Base-by-base conservation (phyloP, 1,140 invertebrate species). In the Eumaeus atala region DNA sequence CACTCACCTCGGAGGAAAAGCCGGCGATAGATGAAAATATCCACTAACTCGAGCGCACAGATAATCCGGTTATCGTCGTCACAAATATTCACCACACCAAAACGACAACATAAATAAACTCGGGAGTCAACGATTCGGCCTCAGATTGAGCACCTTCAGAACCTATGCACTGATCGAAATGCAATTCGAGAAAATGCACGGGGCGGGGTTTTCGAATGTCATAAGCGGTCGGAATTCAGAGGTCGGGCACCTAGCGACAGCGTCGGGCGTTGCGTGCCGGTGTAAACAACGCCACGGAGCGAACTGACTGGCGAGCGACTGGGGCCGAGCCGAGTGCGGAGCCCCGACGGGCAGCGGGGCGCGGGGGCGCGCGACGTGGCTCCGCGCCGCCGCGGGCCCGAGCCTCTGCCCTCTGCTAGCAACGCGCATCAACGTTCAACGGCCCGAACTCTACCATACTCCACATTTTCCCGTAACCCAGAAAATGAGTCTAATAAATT, bases 71-170 rank as follows among this genome's bases (percentile, higher is more conserved):
- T 79, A 84, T 84, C 75, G 81, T 81, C 75, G 75, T 71, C 83
- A 86, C 83, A 84, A 81, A 83, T 84, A 86, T 84, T 77, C 83
- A 86, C 83, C 74, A 84, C 83, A 86, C 83, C 77, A 84, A 83
- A 82, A 84, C 73, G 81, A 84, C 80, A 86, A 84, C 81, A 86
- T 84, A 84, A 83, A 84, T 86, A 86, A 83, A 83, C 72, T 73
- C 72, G 72, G 66, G 68, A 75, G 66, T 64, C 72, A 70, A 70
- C 67, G 70, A 61, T 57, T 64, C 57, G 62, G 63, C 47, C 48
- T 59, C 59, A 50, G 64, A 66, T 67, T 51, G 66, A 67, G 58
- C 57, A 70, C 55, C 61, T 67, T 64, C 67, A 64, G 69, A 73
- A 74, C 77, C 67, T 67, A 79, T 69, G 71, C 70, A 79, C 77